Conservation (phyloP, 2,113 vertebrate species). For the Varanus salvator region DNA sequence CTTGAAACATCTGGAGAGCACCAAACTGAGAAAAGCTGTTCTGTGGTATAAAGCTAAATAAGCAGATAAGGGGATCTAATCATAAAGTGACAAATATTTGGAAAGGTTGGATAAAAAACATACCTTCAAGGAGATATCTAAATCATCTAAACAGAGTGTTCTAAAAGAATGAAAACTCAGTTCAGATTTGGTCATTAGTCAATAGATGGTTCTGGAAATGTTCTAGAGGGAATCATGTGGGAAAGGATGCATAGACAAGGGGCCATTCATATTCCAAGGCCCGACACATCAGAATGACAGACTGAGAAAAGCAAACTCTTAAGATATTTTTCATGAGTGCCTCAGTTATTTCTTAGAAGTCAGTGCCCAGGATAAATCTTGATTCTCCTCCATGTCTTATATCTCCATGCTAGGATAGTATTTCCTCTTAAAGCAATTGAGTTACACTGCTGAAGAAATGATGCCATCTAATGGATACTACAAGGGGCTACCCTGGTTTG, state of each 20-base stretch:
- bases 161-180: neutral
- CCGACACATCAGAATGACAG: neutral
- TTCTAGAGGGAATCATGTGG: neutral
- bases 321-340: neutral
- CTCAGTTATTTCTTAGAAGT: neutral
- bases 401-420: neutral
- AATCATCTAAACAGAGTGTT: neutral
- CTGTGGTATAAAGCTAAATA: neutral
- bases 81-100: neutral
- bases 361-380: neutral
- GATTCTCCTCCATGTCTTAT: neutral
- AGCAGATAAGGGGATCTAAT: neutral
- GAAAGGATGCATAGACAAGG: neutral
- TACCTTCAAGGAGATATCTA: neutral
- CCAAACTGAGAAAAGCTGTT: too few species aligned
- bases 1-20: neutral
- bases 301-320: neutral
- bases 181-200: neutral
- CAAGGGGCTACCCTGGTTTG: neutral
- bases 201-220: slow-evolving; percentile 8
- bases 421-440: neutral
- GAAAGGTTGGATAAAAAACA: neutral
- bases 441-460: neutral
- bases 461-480: neutral
- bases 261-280: slow-evolving; percentile 8